These are phyloP conservation scores for Morone saxatilis DNA, from an alignment of 2,113 vertebrate genomes.

Conservation along the genomic window DNA sequence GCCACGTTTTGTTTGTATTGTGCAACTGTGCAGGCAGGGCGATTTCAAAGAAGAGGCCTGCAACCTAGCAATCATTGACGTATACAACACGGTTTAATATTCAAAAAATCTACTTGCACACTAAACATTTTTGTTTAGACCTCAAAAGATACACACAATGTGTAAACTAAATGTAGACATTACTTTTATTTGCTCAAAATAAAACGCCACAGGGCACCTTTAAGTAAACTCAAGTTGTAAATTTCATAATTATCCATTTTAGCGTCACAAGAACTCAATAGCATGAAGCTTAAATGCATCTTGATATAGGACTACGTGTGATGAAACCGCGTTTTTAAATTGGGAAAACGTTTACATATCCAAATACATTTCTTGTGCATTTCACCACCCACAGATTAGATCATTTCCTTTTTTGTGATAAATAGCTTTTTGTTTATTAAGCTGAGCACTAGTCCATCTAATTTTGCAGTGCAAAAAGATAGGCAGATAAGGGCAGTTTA, in stretches of 20 bases:
- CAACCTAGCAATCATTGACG: background rate
- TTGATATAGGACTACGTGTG: background rate
- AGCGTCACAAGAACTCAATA: background rate
- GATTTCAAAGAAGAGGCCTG: background rate
- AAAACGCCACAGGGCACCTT: slow-evolving; percentile 31
- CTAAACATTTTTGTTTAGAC: no score
- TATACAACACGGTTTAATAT: background rate
- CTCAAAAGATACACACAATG: background rate
- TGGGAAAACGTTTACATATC: background rate
- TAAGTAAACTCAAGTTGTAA: background rate
- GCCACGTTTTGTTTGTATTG: background rate
- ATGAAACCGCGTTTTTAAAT: background rate
- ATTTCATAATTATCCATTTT: background rate
- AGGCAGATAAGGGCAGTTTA: slow-evolving; percentile 10
- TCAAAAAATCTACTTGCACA: background rate
- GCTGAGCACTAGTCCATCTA: slow-evolving; percentile 1
- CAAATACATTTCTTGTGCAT: background rate
- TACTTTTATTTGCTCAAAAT: background rate
- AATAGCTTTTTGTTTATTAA: slow-evolving; percentile 10
- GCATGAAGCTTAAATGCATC: slow-evolving; percentile 4
- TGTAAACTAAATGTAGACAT: background rate
- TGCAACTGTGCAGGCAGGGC: background rate
- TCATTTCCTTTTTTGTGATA: background rate
- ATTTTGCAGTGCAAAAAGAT: slow-evolving; percentile 28
- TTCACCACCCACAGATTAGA: background rate